Percentiles rank a stretch among this genome's conserved stretches.
phyloP scores from a whole-genome alignment of 2,113 vertebrate species.

The Melanotaenia duboulayi region DNA sequence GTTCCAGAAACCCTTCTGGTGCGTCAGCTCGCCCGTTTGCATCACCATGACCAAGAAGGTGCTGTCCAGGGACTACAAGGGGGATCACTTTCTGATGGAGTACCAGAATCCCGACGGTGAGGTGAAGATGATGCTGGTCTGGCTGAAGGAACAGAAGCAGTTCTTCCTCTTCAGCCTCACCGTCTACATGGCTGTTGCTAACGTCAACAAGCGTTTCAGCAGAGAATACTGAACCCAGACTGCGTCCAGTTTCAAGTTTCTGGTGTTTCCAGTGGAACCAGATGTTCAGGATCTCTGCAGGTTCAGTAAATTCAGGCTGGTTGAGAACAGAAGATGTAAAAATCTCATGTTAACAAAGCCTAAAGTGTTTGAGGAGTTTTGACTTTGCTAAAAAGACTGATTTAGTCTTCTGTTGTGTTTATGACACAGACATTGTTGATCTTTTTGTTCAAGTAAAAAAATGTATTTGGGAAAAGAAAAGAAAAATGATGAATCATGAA shows the following conservation, averaged over 20 bases:
- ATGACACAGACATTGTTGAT: too few relatives aligned
- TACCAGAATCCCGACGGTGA: constrained; percentile 3
- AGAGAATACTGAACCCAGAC: constrained; percentile 22
- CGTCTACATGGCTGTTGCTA: constrained; percentile 16
- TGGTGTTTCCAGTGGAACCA: neutral
- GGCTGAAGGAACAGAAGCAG: constrained; percentile 56
- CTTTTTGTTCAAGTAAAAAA: too few relatives aligned
- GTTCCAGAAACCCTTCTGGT: constrained; percentile 66
- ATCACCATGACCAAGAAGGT: neutral
- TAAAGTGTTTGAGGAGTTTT: too few relatives aligned
- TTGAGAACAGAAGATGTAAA: too few relatives aligned
- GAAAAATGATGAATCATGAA: too few relatives aligned
- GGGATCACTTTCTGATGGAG: constrained; percentile 48
- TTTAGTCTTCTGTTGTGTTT: too few relatives aligned
- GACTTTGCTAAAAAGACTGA: too few relatives aligned
- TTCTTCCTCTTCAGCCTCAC: constrained; percentile 59
- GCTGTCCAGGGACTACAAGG: constrained; percentile 23
- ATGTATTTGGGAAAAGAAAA: too few relatives aligned
- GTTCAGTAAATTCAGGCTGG: neutral
- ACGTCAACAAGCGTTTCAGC: constrained; percentile 45
- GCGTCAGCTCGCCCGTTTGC: constrained; percentile 45
- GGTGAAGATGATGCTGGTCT: constrained; percentile 63
- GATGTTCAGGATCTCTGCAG: neutral
- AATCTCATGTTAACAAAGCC: too few relatives aligned
- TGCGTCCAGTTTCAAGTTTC: neutral